Base-by-base conservation (phyloP, 2,797 vertebrate species). In the Remorina albescens region DNA sequence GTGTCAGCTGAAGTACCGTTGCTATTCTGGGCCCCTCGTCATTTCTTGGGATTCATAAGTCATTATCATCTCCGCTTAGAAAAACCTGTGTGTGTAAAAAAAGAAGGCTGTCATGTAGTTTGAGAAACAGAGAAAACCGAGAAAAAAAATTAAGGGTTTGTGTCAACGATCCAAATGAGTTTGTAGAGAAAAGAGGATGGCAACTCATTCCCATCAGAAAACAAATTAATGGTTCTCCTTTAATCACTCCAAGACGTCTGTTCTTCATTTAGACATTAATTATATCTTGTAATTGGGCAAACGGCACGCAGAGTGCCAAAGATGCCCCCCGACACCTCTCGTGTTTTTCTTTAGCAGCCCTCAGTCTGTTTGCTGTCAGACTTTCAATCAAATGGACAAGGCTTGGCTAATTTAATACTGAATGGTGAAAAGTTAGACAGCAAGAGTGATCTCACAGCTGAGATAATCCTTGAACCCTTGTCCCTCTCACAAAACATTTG, bases 221-320 rank as follows among this genome's bases (percentile, higher is more conserved):
- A 49, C 46, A 36, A 86, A 88, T 86, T 67, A 81, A 84, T 53
- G 51, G 51, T 28, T 82, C 42, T 72, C 25, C 67, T 85, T 83
- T 71, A 90, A 87, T 86, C 77, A 54, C 74, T 82, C 78, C 86
- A 89, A 89, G 78, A 87, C 74, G 73, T 70, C 54, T 67, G 59
- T 78, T 83, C 86, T 86, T 90, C 81, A 86, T 89, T 89, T 85
- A 91, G 88, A 87, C 85, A 84, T 90, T 86, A 88, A 90, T 92
- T 86, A 87, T 51, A 46, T 81, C 75, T 83, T 76, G 71, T 88
- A 78, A 89, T 79, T 88, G 81, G 85, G 83, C 83, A 79, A 84
- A 82, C 67, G 37, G 69, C 58, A 30, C 74, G 37, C 42, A 62
- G 74, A 81, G 86, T 86, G 88, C 71, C 79, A 78, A 85, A 62